Conservation (phyloP, 2,797 vertebrate species). For the Malacoctenus gilli region DNA sequence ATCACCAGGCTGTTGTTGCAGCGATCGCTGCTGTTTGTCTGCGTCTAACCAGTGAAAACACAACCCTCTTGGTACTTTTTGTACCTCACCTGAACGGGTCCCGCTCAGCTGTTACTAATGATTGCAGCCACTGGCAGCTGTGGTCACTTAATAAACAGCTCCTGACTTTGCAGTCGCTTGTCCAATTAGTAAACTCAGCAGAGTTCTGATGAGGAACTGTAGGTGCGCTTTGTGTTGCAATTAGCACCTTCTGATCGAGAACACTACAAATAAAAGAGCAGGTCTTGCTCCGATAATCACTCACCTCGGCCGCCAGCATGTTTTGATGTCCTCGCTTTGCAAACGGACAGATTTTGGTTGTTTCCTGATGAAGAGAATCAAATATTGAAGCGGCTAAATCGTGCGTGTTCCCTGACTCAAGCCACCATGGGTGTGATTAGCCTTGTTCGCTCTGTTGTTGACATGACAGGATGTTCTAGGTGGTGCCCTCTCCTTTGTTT, state of each 20-base stretch:
- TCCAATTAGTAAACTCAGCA: slow-evolving; percentile 23
- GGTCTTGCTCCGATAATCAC: too few relatives aligned
- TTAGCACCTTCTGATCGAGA: neutral
- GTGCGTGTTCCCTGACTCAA: neutral
- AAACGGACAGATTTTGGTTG: too few relatives aligned
- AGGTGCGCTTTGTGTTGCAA: neutral
- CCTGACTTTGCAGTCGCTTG: slow-evolving; percentile 15
- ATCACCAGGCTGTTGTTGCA: too few relatives aligned
- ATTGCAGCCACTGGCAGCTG: slow-evolving; percentile 18
- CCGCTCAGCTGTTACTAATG: slow-evolving; percentile 32
- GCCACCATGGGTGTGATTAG: neutral
- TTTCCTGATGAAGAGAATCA: too few relatives aligned
- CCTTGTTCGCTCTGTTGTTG: neutral
- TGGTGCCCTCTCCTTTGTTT: slow-evolving; percentile 21
- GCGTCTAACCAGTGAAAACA: too few relatives aligned
- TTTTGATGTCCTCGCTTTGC: too few relatives aligned
- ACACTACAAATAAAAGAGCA: too few relatives aligned
- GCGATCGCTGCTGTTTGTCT: too few relatives aligned
- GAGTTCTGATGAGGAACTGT: slow-evolving; percentile 5
- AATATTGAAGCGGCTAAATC: neutral
- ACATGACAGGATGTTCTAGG: slow-evolving; percentile 5
- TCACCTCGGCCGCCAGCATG: too few relatives aligned
- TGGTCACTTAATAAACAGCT: slow-evolving; percentile 13
- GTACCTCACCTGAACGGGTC: slow-evolving; percentile 8
- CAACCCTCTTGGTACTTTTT: too few relatives aligned